A percentile compares a stretch with the other conserved stretches of the same genome.
phyloP scores from a whole-genome alignment of 2,888 invertebrate species.

The Mantis religiosa region DNA sequence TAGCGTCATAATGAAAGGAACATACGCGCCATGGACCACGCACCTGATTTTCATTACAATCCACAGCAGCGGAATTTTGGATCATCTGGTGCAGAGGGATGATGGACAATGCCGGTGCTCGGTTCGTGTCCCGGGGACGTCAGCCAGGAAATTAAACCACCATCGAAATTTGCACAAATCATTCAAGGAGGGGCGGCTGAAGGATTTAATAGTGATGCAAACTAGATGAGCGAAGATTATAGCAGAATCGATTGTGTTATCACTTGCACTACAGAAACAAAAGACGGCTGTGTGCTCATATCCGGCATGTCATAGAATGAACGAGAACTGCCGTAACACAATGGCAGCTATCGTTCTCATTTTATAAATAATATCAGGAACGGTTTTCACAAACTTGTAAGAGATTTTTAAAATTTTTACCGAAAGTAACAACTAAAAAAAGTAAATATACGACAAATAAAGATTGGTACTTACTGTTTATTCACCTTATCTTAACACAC shows the following conservation, averaged over 20 bases:
- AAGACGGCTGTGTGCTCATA: background rate
- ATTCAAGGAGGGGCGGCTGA: background rate
- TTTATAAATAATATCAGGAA: too few species aligned
- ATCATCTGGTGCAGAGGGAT: background rate
- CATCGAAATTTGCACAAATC: background rate
- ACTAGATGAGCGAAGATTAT: background rate
- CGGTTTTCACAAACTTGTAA: too few species aligned
- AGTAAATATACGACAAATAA: too few species aligned
- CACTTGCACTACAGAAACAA: background rate
- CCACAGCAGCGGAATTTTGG: background rate
- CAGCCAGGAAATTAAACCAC: background rate
- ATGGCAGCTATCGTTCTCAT: background rate
- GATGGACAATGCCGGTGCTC: background rate
- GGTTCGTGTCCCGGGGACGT: background rate
- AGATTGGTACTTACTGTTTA: too few species aligned
- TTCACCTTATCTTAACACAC: too few species aligned
- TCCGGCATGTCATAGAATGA: background rate
- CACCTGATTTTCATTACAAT: background rate
- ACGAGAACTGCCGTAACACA: background rate
- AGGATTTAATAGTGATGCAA: background rate
- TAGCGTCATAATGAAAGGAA: background rate
- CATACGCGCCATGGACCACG: background rate
- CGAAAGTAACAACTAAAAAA: too few species aligned
- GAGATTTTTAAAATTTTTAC: too few species aligned
- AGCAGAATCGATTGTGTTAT: background rate